A percentile compares a stretch with the other conserved stretches of the same genome.
Evolutionary conservation across 2,113 vertebrate species (phyloP).

Genomic region (Grus americana): DNA sequence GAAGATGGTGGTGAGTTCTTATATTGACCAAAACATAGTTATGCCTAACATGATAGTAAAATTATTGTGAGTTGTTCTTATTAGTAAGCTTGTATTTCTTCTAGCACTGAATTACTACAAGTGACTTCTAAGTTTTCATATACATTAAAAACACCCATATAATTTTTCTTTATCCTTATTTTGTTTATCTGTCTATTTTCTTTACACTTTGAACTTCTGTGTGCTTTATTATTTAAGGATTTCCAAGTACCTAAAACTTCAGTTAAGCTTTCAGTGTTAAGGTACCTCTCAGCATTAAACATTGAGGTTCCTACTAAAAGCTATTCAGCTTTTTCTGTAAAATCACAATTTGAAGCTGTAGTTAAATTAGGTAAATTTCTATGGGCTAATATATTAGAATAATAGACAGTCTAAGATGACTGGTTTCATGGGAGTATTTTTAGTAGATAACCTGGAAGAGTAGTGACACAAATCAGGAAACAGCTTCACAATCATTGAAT

Average conservation of each 20-base stretch:
- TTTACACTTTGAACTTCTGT: not conserved
- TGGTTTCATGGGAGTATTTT: not conserved
- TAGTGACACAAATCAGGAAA: not conserved
- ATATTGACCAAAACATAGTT: not conserved
- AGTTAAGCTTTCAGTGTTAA: not conserved
- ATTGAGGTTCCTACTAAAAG: not conserved
- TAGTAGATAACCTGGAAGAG: not conserved
- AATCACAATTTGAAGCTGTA: not conserved
- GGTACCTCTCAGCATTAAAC: not conserved
- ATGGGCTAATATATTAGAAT: not conserved
- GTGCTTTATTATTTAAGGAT: not conserved
- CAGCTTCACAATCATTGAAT: not conserved
- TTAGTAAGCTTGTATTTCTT: not conserved
- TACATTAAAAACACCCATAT: accelerated
- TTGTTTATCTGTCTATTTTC: not conserved
- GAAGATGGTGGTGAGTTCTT: not conserved
- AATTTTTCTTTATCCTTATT: not conserved
- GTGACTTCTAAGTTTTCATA: not conserved
- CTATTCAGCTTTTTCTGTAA: not conserved
- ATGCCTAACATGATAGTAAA: not conserved
- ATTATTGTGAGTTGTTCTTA: not conserved
- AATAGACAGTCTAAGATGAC: not conserved
- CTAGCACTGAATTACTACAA: not conserved
- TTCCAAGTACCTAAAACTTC: not conserved
- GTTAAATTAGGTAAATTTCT: not conserved